A percentile compares a stretch with the other conserved stretches of the same genome.
phyloP scores from a whole-genome alignment of 2,797 vertebrate genomes.

The Ctenopoma kingsleyae region DNA sequence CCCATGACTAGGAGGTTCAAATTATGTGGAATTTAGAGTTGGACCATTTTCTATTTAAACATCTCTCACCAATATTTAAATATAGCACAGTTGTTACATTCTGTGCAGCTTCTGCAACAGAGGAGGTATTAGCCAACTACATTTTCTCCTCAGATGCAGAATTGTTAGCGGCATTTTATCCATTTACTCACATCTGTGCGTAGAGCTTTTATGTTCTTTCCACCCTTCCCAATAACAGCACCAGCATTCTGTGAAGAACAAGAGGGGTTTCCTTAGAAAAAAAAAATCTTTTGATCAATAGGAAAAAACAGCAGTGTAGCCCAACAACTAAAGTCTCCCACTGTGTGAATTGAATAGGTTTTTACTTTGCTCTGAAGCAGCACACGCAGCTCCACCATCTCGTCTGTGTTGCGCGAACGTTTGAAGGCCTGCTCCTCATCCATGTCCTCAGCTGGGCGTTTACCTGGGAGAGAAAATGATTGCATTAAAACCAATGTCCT shows the following conservation, averaged over 20 bases:
- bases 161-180: conserved; percentile 23
- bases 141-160: conserved; percentile 32
- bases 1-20: not conserved
- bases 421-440: conserved; percentile 98
- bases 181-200: conserved; percentile 97
- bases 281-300: not conserved
- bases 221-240: conserved; percentile 97
- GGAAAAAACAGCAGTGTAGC: not conserved
- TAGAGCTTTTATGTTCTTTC: conserved; percentile 99
- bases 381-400: conserved; percentile 97
- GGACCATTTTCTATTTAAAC: not conserved
- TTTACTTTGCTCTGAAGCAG: conserved; percentile 98
- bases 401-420: conserved; percentile 95
- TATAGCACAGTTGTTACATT: not conserved
- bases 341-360: not conserved
- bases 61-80: not conserved
- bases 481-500: not conserved
- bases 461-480: conserved; percentile 84
- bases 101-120: conserved; percentile 22
- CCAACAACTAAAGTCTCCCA: not conserved
- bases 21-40: conserved; percentile 2
- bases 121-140: conserved; percentile 2
- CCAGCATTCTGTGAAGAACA: conserved; percentile 91
- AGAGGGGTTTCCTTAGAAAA: conserved; percentile 12
- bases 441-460: conserved; percentile 97